These are phyloP conservation scores for Rhombomys opimus DNA, from an alignment of 2,113 vertebrate species.

Conservation along the genomic window DNA sequence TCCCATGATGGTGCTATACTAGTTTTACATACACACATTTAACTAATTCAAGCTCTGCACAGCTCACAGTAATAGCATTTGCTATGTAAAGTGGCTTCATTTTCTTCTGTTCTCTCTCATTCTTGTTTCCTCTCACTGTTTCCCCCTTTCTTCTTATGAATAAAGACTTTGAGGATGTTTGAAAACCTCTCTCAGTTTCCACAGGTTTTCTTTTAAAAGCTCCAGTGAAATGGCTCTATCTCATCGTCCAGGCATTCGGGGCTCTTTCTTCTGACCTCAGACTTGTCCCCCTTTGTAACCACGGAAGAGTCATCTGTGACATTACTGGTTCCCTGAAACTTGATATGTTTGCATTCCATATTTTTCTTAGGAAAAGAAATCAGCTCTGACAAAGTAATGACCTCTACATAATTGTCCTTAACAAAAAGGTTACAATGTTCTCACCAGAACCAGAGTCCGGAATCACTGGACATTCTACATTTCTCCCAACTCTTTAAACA, in stretches of 20 bases:
- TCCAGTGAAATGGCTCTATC: conserved; percentile 40
- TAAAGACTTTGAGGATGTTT: background rate
- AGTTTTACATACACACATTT: background rate
- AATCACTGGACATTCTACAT: conserved; percentile 64
- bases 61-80: background rate
- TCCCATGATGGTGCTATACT: background rate
- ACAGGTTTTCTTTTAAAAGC: conserved; percentile 20
- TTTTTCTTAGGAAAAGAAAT: conserved; percentile 75
- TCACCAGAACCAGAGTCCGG: conserved; percentile 69
- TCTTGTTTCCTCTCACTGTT: background rate
- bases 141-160: background rate
- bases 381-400: conserved; percentile 79
- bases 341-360: conserved; percentile 69
- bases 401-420: conserved; percentile 73
- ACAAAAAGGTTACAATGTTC: conserved; percentile 79
- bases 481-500: conserved; percentile 73
- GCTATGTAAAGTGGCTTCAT: background rate
- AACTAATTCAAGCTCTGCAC: background rate
- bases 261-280: conserved; percentile 54
- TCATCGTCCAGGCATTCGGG: conserved; percentile 18
- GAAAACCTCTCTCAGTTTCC: background rate
- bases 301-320: conserved; percentile 61
- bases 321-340: conserved; percentile 58
- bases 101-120: background rate
- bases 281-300: conserved; percentile 57